Evolutionary conservation across 2,113 vertebrate species (phyloP), one percentile per base, ranked within the genome.

Genomic region (Microtus ochrogaster): DNA sequence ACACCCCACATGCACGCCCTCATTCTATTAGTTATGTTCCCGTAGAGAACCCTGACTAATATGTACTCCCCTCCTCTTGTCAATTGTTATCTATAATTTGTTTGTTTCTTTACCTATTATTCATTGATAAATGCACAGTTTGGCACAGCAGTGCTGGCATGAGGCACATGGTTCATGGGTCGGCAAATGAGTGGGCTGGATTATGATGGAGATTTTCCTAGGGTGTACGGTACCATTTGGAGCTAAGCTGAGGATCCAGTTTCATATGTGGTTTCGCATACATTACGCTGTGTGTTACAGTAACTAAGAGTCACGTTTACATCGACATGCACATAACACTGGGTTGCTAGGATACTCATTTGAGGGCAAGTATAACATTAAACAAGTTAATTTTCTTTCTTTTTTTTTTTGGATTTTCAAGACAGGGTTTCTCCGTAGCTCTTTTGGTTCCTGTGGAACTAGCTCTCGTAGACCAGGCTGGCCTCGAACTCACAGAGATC

Each of bases 271-370:
- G 4, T 72, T 96, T 92, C 41, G 76, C 92, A 36, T 44, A 77
- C 33, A 89, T 92, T 94, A 94, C 70, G 28, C 44, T 86, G 49
- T 83, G 85, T 90, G 41, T 90, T 90, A 91, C 6, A 73, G 30
- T 66, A 82, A 95, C 84, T 92, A 66, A 79, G 89, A 92, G 92
- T 58, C 84, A 72, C 7, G 83, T 66, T 68, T 72, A 33, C 49
- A 14, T 30, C 30, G 49, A 44, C 33, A 33, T 41, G 78, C 33
- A 68, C 77, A 44, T 36, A 88, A 68, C 22, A 65, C n/a, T 87
- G 16, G 22, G 33, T 89, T 93, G 9, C 70, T 49, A 24, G 61
- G 49, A 92, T 72, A 5, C 14, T 92, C 65, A 44, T 14, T 22
- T 17, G 68, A 95, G 10, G n/a, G 79, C 36, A 90, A 81, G 68